These are phyloP conservation scores for Dexiosoma caninum DNA, from an alignment of 2,888 invertebrate genomes.

Conservation along the genomic window DNA sequence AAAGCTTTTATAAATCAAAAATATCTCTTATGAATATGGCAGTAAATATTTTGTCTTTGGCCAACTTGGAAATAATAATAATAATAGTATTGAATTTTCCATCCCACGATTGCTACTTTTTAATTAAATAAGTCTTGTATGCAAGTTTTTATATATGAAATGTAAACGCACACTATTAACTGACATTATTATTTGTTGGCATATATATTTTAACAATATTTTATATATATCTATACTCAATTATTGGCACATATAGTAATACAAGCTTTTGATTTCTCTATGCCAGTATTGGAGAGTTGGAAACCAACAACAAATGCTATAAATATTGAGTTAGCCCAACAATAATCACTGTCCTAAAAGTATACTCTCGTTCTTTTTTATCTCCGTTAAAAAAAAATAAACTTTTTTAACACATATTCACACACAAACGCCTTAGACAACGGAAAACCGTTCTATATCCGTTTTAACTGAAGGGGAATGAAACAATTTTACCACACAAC, in stretches of 20 bases:
- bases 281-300: not conserved
- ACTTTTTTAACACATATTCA: not conserved
- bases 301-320: conserved; percentile 6
- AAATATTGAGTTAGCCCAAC: conserved; percentile 9
- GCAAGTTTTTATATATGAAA: not conserved
- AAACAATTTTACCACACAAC: not conserved
- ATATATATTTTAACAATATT: not conserved
- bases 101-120: conserved; percentile 6
- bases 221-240: too few relatives aligned
- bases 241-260: not conserved
- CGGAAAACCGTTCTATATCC: conserved; percentile 41
- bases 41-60: too few relatives aligned
- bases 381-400: not conserved
- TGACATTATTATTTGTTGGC: not conserved
- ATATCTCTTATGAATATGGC: too few relatives aligned
- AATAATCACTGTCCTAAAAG: conserved; percentile 24
- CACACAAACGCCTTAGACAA: not conserved
- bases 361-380: conserved; percentile 18
- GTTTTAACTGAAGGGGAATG: conserved; percentile 14
- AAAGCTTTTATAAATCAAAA: too few relatives aligned
- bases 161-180: conserved; percentile 16
- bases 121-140: too few relatives aligned
- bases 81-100: not conserved
- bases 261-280: not conserved
- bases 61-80: too few relatives aligned